phyloP scores from a whole-genome alignment of 1,140 invertebrate genomes.

The Arctopsyche grandis region DNA sequence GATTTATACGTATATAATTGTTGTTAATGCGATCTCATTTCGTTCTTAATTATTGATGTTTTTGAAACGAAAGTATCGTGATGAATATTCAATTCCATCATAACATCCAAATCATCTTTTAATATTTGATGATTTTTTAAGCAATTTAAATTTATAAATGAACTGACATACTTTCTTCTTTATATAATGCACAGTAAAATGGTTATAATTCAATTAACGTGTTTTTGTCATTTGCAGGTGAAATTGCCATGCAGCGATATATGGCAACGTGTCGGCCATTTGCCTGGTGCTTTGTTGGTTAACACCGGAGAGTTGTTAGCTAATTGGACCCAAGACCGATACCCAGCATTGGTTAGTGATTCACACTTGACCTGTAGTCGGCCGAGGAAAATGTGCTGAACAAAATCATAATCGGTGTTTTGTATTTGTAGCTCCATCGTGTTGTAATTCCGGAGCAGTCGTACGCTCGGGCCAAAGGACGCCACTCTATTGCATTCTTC shows the following conservation, averaged over 20 bases:
- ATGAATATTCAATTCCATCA: no score
- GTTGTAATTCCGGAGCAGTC: slow-evolving; percentile 75
- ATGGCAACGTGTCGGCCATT: slow-evolving; percentile 80
- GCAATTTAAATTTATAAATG: no score
- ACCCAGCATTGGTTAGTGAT: slow-evolving; percentile 74
- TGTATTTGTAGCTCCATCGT: slow-evolving; percentile 70
- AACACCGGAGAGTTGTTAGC: slow-evolving; percentile 83
- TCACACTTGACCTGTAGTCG: not conserved
- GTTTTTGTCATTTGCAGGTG: slow-evolving; percentile 61
- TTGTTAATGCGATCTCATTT: no score
- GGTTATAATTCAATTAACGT: no score
- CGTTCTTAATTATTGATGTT: no score
- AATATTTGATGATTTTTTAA: no score
- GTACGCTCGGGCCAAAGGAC: slow-evolving; percentile 68
- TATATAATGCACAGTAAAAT: no score
- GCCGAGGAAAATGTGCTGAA: not conserved
- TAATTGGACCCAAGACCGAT: slow-evolving; percentile 77
- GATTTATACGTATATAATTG: no score
- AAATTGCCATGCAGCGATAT: slow-evolving; percentile 72
- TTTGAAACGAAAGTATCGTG: no score
- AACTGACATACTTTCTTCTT: no score
- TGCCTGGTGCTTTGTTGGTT: slow-evolving; percentile 81
- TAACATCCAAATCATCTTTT: no score
- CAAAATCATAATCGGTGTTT: not conserved
- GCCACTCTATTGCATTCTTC: slow-evolving; percentile 81